phyloP scores from a whole-genome alignment of 2,888 invertebrate species.

The Tupiocoris notatus region DNA sequence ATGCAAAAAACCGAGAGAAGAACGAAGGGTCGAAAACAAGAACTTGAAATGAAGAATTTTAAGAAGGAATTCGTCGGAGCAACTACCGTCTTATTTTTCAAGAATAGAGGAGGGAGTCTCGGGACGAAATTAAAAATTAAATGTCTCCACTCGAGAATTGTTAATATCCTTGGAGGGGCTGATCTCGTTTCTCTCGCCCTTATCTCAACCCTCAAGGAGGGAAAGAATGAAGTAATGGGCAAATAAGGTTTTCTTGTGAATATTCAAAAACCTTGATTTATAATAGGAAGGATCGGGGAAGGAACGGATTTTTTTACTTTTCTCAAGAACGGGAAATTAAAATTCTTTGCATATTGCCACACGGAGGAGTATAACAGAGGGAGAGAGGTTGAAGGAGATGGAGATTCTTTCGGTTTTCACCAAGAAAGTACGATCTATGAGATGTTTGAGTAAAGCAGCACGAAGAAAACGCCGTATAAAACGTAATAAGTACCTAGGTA shows the following conservation, averaged over 20 bases:
- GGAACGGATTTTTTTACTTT: slow-evolving; percentile 12
- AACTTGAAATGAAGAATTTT: not conserved
- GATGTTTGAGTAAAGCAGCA: too few relatives aligned
- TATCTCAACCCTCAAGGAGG: slow-evolving; percentile 2
- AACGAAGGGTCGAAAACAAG: not conserved
- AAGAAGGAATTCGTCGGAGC: not conserved
- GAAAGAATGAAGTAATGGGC: not conserved
- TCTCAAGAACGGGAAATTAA: slow-evolving; percentile 33
- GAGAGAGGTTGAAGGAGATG: not conserved
- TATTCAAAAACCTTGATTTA: slow-evolving; percentile 40
- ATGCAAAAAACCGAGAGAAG: not conserved
- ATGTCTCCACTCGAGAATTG: slow-evolving; percentile 37
- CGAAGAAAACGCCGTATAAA: too few relatives aligned
- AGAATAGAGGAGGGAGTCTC: not conserved
- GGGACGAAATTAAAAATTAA: slow-evolving; percentile 33
- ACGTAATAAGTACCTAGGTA: too few relatives aligned
- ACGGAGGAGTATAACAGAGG: not conserved
- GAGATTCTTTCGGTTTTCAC: too few relatives aligned
- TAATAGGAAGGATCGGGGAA: not conserved
- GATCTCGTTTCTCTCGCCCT: not conserved
- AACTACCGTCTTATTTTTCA: not conserved
- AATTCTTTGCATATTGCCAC: slow-evolving; percentile 37
- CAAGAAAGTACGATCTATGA: too few relatives aligned
- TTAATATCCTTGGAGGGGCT: slow-evolving; percentile 30
- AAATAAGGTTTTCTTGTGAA: slow-evolving; percentile 23